phyloP scores from a whole-genome alignment of 2,113 vertebrate genomes.

The Rhabdomys dilectus region DNA sequence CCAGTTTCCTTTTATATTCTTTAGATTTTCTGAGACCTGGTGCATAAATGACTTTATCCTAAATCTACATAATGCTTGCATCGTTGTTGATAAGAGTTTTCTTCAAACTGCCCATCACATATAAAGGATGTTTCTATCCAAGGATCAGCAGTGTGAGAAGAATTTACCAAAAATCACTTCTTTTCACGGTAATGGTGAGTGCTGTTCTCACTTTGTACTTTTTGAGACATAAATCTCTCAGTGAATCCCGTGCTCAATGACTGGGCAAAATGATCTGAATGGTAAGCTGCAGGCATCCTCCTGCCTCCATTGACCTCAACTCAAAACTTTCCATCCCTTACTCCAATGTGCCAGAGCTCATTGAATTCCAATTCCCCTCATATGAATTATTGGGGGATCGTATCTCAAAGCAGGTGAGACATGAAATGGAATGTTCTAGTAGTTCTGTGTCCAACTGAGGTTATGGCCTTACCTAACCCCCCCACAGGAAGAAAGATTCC shows the following conservation, averaged over 20 bases:
- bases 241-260: neutral
- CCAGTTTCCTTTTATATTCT: constrained; percentile 23
- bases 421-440: neutral
- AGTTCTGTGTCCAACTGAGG: neutral
- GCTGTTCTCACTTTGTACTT: neutral
- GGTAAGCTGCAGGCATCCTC: neutral
- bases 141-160: constrained; percentile 46
- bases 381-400: neutral
- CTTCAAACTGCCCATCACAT: constrained; percentile 45
- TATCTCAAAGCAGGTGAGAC: neutral
- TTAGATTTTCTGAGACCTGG: constrained; percentile 45
- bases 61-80: neutral
- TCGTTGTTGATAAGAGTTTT: constrained; percentile 29
- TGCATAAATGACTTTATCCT: neutral
- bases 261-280: neutral
- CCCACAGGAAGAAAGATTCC: neutral
- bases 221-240: neutral
- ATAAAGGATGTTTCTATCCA: constrained; percentile 22
- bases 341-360: neutral
- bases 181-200: constrained; percentile 63
- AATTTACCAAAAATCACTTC: constrained; percentile 54
- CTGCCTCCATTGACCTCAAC: neutral
- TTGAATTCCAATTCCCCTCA: too few species aligned
- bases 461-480: neutral
- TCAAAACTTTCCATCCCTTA: neutral